phyloP scores from a whole-genome alignment of 2,888 invertebrate genomes.

The Cremastobaeus sp. region DNA sequence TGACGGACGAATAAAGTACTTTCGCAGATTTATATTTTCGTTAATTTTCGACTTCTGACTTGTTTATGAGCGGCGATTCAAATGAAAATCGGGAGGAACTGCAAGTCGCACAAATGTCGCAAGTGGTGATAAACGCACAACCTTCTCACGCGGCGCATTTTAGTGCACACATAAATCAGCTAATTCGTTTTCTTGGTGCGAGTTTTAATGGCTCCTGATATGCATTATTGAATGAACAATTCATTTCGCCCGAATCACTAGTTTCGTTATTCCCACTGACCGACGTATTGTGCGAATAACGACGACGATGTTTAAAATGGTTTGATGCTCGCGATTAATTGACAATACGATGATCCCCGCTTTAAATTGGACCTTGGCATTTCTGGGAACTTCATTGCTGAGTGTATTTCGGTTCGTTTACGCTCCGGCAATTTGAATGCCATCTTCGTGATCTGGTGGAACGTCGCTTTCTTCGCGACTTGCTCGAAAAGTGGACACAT shows the following conservation, averaged over 20 bases:
- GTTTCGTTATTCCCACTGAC: conserved; percentile 36
- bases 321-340: conserved; percentile 58
- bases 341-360: conserved; percentile 50
- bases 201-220: conserved; percentile 48
- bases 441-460: conserved; percentile 20
- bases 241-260: conserved; percentile 31
- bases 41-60: too few relatives aligned
- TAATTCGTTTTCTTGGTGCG: conserved; percentile 44
- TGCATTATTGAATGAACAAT: conserved; percentile 41
- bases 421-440: conserved; percentile 27
- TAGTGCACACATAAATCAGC: conserved; percentile 41
- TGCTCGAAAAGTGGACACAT: conserved; percentile 34
- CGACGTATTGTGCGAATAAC: conserved; percentile 34
- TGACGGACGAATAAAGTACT: too few relatives aligned
- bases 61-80: too few relatives aligned
- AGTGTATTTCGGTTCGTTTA: conserved; percentile 44
- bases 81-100: too few relatives aligned
- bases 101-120: too few relatives aligned
- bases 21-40: too few relatives aligned
- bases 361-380: conserved; percentile 60
- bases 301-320: conserved; percentile 52
- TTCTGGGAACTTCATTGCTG: conserved; percentile 54
- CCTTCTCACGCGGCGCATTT: conserved; percentile 25
- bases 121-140: conserved; percentile 55
- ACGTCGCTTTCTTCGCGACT: conserved; percentile 42